Evolutionary conservation across 2,888 invertebrate species (phyloP).

Genomic region (Rhagonycha fulva): DNA sequence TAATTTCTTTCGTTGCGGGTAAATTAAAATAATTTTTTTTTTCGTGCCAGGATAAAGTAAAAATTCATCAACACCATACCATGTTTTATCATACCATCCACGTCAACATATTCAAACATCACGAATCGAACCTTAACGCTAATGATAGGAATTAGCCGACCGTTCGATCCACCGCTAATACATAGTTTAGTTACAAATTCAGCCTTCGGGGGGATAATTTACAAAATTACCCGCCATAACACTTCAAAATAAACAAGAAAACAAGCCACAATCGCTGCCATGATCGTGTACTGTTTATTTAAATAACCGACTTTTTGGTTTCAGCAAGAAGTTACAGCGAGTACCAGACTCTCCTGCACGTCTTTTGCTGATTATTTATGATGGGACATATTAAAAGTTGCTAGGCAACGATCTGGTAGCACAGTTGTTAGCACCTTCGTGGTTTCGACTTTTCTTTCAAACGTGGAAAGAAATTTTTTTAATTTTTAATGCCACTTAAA

Average conservation of each 20-base stretch:
- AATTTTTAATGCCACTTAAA: not conserved
- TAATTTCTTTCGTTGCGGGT: not conserved
- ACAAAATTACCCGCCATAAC: conserved; percentile 58
- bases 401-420: conserved; percentile 36
- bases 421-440: conserved; percentile 38
- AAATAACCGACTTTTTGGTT: conserved; percentile 47
- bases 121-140: conserved; percentile 58
- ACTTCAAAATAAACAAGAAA: conserved; percentile 58
- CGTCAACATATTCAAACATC: conserved; percentile 59
- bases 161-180: conserved; percentile 67
- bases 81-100: conserved; percentile 40
- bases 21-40: not conserved
- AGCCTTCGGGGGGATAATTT: conserved; percentile 64
- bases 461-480: not conserved
- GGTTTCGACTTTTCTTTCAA: conserved; percentile 23
- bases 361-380: conserved; percentile 30
- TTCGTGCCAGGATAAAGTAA: not conserved
- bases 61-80: conserved; percentile 16
- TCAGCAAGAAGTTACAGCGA: conserved; percentile 35
- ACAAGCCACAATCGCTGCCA: conserved; percentile 52
- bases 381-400: conserved; percentile 33
- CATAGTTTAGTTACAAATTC: conserved; percentile 68
- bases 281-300: conserved; percentile 57
- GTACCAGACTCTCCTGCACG: conserved; percentile 11
- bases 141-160: conserved; percentile 61